Conservation (phyloP, 23 tunicate species). For the Ascidia mentula region DNA sequence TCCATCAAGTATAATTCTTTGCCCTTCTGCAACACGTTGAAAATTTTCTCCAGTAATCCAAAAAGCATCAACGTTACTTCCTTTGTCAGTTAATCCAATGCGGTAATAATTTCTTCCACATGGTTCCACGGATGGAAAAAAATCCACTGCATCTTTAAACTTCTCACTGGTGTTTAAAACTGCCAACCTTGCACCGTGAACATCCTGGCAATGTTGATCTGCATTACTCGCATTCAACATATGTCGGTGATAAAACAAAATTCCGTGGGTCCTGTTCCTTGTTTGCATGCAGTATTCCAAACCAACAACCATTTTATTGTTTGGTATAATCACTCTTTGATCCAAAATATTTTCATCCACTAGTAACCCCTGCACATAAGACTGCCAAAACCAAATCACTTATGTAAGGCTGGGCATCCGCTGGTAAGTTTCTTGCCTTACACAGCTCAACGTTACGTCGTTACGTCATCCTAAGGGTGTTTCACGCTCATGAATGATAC, state of each 20-base stretch:
- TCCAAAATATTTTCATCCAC: too few relatives aligned
- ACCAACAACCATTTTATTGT: too few relatives aligned
- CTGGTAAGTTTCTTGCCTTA: too few relatives aligned
- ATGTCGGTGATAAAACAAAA: not conserved
- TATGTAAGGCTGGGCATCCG: too few relatives aligned
- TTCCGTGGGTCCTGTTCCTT: too few relatives aligned
- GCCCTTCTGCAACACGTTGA: not conserved
- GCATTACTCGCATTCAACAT: not conserved
- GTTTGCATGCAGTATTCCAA: too few relatives aligned
- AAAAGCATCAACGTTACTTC: not conserved
- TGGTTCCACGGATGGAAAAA: not conserved
- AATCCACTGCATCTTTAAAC: not conserved
- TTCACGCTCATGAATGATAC: too few relatives aligned
- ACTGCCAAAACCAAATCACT: too few relatives aligned
- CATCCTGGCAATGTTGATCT: conserved; percentile 6
- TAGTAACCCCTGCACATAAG: too few relatives aligned
- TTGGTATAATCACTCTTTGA: too few relatives aligned
- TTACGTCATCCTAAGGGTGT: too few relatives aligned
- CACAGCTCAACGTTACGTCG: too few relatives aligned
- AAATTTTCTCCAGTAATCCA: not conserved
- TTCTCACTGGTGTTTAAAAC: not conserved
- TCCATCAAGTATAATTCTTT: not conserved
- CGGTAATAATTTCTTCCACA: not conserved
- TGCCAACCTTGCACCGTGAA: not conserved
- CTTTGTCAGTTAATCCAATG: not conserved